Evolutionary conservation across 2,888 invertebrate genomes (phyloP), one percentile per base, ranked within the genome.

Genomic region (Drosophila fungiperda): DNA sequence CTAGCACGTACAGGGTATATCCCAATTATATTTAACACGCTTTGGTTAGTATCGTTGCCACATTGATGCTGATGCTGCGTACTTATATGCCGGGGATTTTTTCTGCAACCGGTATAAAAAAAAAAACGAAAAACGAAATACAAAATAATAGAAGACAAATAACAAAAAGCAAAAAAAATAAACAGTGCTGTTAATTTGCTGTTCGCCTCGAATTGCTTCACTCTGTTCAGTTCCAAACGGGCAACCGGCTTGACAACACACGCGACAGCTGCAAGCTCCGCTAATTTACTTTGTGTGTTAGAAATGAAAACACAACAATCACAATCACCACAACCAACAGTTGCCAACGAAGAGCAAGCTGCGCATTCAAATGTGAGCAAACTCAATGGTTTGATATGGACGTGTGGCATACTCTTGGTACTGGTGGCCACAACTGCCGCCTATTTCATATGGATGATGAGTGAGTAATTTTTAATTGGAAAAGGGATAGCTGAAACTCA

Each of bases 401-500:
- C 79, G 8, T 73, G 83, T 23, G 83, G 40, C 0, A 36, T 83
- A 33, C 76, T 85, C 0, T 48, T 86, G 33, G 60, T 80, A 20
- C 26, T 88, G 15, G 82, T 86, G 17, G 70, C 70, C 20, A 58
- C 69, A 29, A 57, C 66, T 7, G 64, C 42, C 32, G 75, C 73
- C 36, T 88, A 83, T 53, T 83, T 72, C 58, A 57, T 82, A 0
- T 83, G 83, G 86, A 38, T 82, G 62, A 72, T 83, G 76, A 62
- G 85, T 86, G 52, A 65, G 79, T 23, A 20, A 17, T 50, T 36
- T 45, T 40, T 3, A 20, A 42, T 1, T 1, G 45, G 3, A 15
- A 4, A 11, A 23, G 8, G 8, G 15, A 8, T 2, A 15, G 15
- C 50, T 26, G 15, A 57, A 32, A 42, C 20, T 32, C 35, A 48